Evolutionary conservation across 1,140 invertebrate species (phyloP), one percentile per base, ranked within the genome.

Genomic region (Aphelinus certus): DNA sequence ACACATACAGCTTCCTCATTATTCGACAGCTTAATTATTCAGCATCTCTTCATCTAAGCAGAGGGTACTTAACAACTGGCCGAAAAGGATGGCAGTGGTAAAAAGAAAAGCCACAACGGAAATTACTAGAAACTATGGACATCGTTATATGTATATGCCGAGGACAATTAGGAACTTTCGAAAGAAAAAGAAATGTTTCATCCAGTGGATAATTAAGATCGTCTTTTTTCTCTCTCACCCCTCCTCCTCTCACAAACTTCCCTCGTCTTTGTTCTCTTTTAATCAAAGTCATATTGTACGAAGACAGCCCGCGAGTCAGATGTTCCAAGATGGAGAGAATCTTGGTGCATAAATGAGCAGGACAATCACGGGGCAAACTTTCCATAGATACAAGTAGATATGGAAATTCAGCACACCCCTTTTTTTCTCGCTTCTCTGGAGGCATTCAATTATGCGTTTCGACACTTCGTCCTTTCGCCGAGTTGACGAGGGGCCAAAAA

Each of bases 151-250:
- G 7, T 26, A 26, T 0, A 26, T 26, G 9, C 26, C 42, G 7
- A 7, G 3, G 48, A 48, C 26, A 60, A 60, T 60, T 65, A 65
- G 47, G 26, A 26, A 48, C 63, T 65, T 65, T n/a, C 47, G 7
- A 3, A 65, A 51, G 63, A 45, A 45, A 43, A 3, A 9, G 26
- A 2, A 7, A 67, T 49, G 56, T 67, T 67, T 55, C 43, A 49
- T 2, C 62, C 46, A 7, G 1, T 42, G 65, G 65, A 56, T 67
- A 67, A 56, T 69, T 56, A 48, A 67, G 66, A 7, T n/a, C 56
- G 6, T 0, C 10, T 10, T 46, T 46, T 67, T 55, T 7, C 26
- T 46, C 7, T 46, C n/a, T 53, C 48, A 2, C 0, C 2, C 5
- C n/a, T 48, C 45, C n/a, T 48, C 45, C 9, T 3, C 46, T 26